phyloP scores from a whole-genome alignment of 2,113 vertebrate species.

The Narcine bancroftii region DNA sequence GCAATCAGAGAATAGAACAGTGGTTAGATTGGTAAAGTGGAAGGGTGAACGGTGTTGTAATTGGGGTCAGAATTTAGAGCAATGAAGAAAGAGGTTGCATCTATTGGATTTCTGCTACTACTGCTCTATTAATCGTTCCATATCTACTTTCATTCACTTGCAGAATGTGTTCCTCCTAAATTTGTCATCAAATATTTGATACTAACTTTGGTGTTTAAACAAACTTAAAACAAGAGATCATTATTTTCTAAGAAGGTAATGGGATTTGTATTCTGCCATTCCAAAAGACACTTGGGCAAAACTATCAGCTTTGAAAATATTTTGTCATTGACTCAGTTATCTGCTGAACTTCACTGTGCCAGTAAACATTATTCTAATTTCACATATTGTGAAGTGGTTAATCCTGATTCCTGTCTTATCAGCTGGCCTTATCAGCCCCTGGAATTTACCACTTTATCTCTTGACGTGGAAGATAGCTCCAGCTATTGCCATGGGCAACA shows the following conservation, averaged over 20 bases:
- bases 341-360: not conserved
- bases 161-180: not conserved
- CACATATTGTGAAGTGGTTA: not conserved
- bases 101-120: not conserved
- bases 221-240: not conserved
- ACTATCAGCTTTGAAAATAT: not conserved
- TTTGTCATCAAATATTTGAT: not conserved
- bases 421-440: slow-evolving; percentile 91
- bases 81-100: too few species aligned
- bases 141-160: not conserved
- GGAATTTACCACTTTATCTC: slow-evolving; percentile 90
- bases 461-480: slow-evolving; percentile 97
- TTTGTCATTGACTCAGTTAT: not conserved
- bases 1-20: too few species aligned
- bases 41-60: too few species aligned
- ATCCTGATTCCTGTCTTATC: slow-evolving; percentile 19
- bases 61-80: too few species aligned
- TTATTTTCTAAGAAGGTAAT: not conserved
- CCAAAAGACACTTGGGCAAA: not conserved
- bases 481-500: slow-evolving; percentile 81
- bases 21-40: too few species aligned
- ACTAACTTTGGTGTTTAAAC: not conserved
- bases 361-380: not conserved
- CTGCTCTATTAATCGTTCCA: not conserved
- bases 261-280: not conserved